A percentile compares a stretch with the other conserved stretches of the same genome.
Conservation (phyloP, 2,797 vertebrate species). For the Lepidocolaptes lacrymiger region DNA sequence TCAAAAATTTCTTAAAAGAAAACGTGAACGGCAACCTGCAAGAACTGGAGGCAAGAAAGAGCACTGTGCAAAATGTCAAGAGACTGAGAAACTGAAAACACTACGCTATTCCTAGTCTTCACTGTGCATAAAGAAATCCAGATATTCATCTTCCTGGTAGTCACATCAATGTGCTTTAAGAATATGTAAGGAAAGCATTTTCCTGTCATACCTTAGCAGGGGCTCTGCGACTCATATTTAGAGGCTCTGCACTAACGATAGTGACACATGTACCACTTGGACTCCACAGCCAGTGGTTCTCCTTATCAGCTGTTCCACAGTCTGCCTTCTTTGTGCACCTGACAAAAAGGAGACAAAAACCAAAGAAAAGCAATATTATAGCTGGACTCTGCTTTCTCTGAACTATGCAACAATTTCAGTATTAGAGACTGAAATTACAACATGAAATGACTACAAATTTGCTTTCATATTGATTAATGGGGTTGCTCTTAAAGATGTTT, state of each 20-base stretch:
- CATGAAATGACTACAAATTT: neutral
- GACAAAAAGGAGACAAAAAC: neutral
- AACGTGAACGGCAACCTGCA: neutral
- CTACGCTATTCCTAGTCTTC: neutral
- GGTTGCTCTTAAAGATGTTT: neutral
- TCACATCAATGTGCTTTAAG: neutral
- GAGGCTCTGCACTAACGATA: constrained; percentile 85
- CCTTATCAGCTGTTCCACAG: constrained; percentile 85
- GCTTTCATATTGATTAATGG: neutral
- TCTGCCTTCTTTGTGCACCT: constrained; percentile 91
- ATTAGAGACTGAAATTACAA: neutral
- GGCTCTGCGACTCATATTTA: constrained; percentile 87
- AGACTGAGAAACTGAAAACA: neutral
- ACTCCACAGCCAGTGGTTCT: constrained; percentile 95
- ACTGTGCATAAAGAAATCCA: neutral
- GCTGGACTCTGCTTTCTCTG: neutral
- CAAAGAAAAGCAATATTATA: neutral
- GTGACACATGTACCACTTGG: constrained; percentile 85
- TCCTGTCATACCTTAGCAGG: constrained; percentile 62
- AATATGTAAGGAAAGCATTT: neutral
- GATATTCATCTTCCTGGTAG: neutral
- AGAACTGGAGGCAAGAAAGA: neutral
- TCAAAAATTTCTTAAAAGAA: neutral
- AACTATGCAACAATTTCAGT: neutral
- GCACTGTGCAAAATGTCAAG: neutral